A percentile compares a stretch with the other conserved stretches of the same genome.
These are phyloP conservation scores for Antidorcas marsupialis DNA, from an alignment of 2,113 vertebrate genomes.

Conservation along the genomic window DNA sequence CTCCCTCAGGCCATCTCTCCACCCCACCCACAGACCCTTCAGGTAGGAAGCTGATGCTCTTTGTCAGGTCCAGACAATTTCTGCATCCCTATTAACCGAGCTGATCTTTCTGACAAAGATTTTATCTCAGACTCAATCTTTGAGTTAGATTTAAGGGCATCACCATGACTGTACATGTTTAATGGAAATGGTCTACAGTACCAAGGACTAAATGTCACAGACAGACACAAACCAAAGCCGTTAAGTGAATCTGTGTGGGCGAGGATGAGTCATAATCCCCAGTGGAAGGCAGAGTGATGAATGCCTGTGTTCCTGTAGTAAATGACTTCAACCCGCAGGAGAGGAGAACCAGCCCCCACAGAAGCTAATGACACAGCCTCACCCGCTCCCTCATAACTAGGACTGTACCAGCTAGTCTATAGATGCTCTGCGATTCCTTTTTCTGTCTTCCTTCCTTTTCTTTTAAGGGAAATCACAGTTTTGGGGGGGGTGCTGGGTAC, in stretches of 20 bases:
- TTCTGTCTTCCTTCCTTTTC: neutral
- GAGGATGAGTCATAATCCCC: neutral
- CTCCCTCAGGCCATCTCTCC: neutral
- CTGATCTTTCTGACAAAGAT: neutral
- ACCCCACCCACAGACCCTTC: neutral
- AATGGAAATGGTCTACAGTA: neutral
- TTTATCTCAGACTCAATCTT: neutral
- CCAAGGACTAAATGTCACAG: neutral
- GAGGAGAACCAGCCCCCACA: neutral
- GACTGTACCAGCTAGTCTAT: accelerated
- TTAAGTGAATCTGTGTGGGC: neutral
- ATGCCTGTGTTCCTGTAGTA: neutral
- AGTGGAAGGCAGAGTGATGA: neutral
- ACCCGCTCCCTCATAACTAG: neutral
- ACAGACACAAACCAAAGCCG: neutral
- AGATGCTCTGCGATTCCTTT: neutral
- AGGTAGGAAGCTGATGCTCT: neutral
- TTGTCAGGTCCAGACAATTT: neutral
- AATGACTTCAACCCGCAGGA: neutral
- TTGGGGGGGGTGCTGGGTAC: neutral
- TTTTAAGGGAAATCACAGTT: neutral
- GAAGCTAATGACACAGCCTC: neutral
- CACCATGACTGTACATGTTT: neutral
- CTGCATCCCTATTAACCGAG: neutral
- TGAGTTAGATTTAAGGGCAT: neutral